Conservation (phyloP, 2,888 invertebrate species). For the Sarcophaga variegata region DNA sequence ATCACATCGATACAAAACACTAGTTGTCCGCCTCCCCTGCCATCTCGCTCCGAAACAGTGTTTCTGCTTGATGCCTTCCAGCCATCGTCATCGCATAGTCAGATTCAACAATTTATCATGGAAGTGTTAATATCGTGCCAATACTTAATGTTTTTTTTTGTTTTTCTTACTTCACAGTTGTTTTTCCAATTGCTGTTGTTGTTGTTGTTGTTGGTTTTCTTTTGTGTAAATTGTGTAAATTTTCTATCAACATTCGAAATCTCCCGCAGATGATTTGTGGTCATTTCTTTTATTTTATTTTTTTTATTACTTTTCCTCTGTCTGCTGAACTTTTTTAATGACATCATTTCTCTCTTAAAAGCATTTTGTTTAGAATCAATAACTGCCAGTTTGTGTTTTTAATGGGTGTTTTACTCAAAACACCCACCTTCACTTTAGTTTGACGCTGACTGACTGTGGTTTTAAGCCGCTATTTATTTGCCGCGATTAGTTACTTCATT, state of each 20-base stretch:
- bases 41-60: constrained; percentile 7
- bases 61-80: constrained; percentile 51
- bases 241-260: constrained; percentile 42
- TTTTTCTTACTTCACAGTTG: constrained; percentile 5
- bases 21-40: too few species aligned
- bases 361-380: constrained; percentile 43
- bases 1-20: neutral
- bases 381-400: neutral
- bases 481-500: neutral
- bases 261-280: constrained; percentile 52
- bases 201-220: neutral
- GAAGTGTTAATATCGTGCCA: constrained; percentile 60
- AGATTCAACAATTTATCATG: constrained; percentile 55
- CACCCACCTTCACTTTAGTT: constrained; percentile 41
- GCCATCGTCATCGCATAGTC: constrained; percentile 52
- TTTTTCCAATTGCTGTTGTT: constrained; percentile 8
- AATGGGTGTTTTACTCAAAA: constrained; percentile 24
- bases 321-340: constrained; percentile 14
- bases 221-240: constrained; percentile 9
- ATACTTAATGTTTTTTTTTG: constrained; percentile 28
- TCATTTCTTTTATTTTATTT: constrained; percentile 40
- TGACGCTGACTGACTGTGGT: constrained; percentile 12
- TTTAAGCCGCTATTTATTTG: constrained; percentile 17
- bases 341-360: constrained; percentile 36
- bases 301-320: constrained; percentile 8